Evolutionary conservation across 2,888 invertebrate genomes (phyloP).

Genomic region (Papilio demoleus): DNA sequence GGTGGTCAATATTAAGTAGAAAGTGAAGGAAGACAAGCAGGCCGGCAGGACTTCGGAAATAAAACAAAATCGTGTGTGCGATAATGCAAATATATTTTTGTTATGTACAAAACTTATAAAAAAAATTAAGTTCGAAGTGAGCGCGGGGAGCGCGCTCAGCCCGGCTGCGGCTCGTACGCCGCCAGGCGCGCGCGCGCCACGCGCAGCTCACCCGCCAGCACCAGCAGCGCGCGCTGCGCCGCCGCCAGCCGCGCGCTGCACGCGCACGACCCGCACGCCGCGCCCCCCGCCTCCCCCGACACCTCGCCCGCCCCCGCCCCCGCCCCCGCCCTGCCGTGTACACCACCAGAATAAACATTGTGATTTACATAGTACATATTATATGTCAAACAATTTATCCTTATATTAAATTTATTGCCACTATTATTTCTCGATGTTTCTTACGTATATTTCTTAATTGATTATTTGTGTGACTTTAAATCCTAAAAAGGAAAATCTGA

Average conservation of each 20-base stretch:
- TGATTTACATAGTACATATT: too few species aligned
- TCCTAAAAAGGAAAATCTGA: too few species aligned
- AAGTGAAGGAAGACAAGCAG: too few species aligned
- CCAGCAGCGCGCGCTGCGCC: slow-evolving; percentile 53
- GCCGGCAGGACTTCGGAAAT: too few species aligned
- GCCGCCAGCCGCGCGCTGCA: slow-evolving; percentile 57
- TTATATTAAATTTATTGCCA: too few species aligned
- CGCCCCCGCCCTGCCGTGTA: background rate
- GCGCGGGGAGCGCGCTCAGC: slow-evolving; percentile 82
- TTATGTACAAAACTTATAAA: slow-evolving; percentile 9
- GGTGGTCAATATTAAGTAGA: too few species aligned
- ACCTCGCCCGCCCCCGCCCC: slow-evolving; percentile 29
- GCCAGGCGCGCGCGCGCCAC: slow-evolving; percentile 48
- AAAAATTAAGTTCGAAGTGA: background rate
- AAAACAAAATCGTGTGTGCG: too few species aligned
- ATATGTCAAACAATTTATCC: too few species aligned
- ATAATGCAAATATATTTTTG: slow-evolving; percentile 2
- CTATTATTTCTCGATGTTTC: too few species aligned
- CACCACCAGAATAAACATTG: too few species aligned
- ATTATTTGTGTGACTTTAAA: too few species aligned
- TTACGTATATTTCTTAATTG: too few species aligned
- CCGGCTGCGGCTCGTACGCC: slow-evolving; percentile 71
- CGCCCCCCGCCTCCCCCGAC: slow-evolving; percentile 38
- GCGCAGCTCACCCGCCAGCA: slow-evolving; percentile 49
- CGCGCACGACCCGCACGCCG: slow-evolving; percentile 47